phyloP scores from a whole-genome alignment of 2,797 vertebrate species.

The Pantherophis alleghaniensis region DNA sequence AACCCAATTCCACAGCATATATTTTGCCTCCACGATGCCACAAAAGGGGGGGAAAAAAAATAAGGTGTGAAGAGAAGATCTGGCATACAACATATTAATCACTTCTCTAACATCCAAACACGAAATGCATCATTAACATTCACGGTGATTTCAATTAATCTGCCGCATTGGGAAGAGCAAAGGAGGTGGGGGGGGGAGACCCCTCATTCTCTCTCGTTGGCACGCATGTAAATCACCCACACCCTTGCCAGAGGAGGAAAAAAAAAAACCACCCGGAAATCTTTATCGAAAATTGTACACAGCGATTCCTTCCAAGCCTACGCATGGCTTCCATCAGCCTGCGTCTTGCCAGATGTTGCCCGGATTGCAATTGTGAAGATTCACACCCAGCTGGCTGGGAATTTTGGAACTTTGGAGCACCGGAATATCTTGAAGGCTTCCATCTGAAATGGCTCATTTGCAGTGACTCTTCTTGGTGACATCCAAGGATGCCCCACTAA shows the following conservation, averaged over 20 bases:
- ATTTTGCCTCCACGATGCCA: conserved; percentile 72
- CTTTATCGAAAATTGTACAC: neutral
- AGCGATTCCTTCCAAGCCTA: neutral
- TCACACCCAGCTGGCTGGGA: neutral
- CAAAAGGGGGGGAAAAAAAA: conserved; percentile 45
- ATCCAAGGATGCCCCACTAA: neutral
- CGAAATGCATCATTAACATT: conserved; percentile 78
- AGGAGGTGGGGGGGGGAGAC: conserved; percentile 12
- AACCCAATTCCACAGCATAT: conserved; percentile 47
- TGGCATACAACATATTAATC: conserved; percentile 72
- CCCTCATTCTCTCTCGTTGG: conserved; percentile 23
- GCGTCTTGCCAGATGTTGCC: neutral
- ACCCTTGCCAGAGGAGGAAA: neutral
- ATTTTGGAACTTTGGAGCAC: neutral
- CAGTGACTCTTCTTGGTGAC: neutral
- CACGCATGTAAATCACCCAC: neutral
- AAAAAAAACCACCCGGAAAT: neutral
- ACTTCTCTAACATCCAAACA: conserved; percentile 73
- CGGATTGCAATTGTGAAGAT: neutral
- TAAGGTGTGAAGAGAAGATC: conserved; percentile 74
- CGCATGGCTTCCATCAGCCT: neutral
- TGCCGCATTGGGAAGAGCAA: conserved; percentile 57
- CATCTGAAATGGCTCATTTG: neutral
- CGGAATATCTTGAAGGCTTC: neutral
- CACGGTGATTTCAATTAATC: conserved; percentile 75